A percentile compares a stretch with the other conserved stretches of the same genome.
phyloP scores from a whole-genome alignment of 2,113 vertebrate genomes.

The Corydoras maculifer region DNA sequence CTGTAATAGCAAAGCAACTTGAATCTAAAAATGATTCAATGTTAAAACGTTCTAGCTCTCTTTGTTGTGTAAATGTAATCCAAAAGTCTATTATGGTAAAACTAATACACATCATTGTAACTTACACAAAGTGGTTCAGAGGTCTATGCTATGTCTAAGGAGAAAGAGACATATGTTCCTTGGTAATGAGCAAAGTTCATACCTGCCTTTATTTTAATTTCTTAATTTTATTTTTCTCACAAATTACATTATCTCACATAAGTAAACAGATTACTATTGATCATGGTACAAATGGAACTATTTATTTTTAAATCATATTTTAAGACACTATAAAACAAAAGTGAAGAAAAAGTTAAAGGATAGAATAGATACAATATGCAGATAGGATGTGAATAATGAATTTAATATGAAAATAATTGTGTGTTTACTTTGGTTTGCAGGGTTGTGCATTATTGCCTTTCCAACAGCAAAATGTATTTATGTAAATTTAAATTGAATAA shows the following conservation, averaged over 20 bases:
- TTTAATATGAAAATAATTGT: constrained; percentile 74
- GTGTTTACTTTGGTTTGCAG: constrained; percentile 75
- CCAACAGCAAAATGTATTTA: constrained; percentile 76
- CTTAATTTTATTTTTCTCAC: constrained; percentile 48
- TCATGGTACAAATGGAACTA: constrained; percentile 53
- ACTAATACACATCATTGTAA: no score
- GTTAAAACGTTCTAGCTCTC: no score
- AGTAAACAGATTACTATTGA: no score
- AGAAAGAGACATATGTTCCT: constrained; percentile 17
- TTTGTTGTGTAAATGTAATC: no score
- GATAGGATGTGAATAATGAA: constrained; percentile 74
- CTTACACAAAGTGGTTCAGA: no score
- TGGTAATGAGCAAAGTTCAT: constrained; percentile 78
- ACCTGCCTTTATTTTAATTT: constrained; percentile 70
- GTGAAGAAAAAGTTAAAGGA: constrained; percentile 50
- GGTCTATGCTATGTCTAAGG: no score
- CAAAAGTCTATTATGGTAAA: no score
- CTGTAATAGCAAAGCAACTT: no score
- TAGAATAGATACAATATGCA: constrained; percentile 57
- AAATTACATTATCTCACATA: constrained; percentile 69
- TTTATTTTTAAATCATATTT: constrained; percentile 63
- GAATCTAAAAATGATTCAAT: no score
- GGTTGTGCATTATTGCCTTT: constrained; percentile 71
- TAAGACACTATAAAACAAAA: constrained; percentile 49
- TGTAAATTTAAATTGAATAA: constrained; percentile 77